Percentiles rank a stretch among this genome's conserved stretches.
phyloP scores from a whole-genome alignment of 2,797 vertebrate genomes.

The Botia almorhae region DNA sequence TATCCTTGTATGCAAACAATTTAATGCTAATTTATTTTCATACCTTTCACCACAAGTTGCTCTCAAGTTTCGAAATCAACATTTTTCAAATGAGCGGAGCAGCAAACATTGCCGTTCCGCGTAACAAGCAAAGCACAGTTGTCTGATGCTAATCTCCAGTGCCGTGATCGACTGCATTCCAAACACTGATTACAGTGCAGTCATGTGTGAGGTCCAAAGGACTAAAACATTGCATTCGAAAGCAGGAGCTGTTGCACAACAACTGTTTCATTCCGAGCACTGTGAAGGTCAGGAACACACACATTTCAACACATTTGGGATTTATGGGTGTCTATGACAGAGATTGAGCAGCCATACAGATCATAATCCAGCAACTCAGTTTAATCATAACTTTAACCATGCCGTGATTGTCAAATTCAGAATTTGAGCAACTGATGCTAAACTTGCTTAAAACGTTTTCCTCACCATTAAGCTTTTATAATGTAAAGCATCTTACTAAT shows the following conservation, averaged over 20 bases:
- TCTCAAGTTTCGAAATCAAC: conserved; percentile 34
- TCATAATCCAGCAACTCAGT: neutral
- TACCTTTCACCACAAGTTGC: conserved; percentile 39
- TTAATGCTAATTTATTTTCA: conserved; percentile 47
- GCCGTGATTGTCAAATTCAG: neutral
- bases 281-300: conserved; percentile 36
- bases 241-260: conserved; percentile 16
- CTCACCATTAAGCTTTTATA: neutral
- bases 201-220: conserved; percentile 34
- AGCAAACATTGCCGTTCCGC: conserved; percentile 34
- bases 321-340: conserved; percentile 10
- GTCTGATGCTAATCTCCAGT: conserved; percentile 44
- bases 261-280: conserved; percentile 21
- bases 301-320: conserved; percentile 3
- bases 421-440: neutral
- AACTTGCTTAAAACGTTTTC: neutral
- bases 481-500: neutral
- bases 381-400: conserved; percentile 18
- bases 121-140: conserved; percentile 37
- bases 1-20: conserved; percentile 32
- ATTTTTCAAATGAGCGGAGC: conserved; percentile 45
- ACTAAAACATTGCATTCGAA: conserved; percentile 27
- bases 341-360: neutral
- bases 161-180: conserved; percentile 41
- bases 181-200: conserved; percentile 47